phyloP scores from a whole-genome alignment of 2,797 vertebrate genomes.

The Anguilla obscura region DNA sequence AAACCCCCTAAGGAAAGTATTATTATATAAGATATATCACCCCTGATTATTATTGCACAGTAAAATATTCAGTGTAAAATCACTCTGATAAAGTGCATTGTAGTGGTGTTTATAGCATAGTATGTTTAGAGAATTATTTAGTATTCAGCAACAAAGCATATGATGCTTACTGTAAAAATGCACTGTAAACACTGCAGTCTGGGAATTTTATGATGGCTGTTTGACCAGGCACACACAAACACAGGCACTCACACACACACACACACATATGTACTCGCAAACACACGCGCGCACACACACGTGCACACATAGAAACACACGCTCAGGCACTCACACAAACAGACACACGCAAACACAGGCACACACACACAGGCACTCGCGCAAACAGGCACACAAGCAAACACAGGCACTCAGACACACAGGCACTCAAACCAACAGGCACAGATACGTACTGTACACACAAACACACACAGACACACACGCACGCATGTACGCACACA shows the following conservation, averaged over 20 bases:
- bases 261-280: not conserved
- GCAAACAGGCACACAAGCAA: constrained; percentile 21
- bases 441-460: too few species aligned
- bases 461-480: not conserved
- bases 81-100: too few species aligned
- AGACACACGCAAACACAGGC: constrained; percentile 17
- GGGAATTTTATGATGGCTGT: not conserved
- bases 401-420: too few species aligned
- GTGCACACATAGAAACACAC: not conserved
- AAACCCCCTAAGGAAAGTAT: not conserved
- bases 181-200: not conserved
- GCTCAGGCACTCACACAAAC: constrained; percentile 1
- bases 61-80: not conserved
- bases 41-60: not conserved
- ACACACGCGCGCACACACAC: not conserved
- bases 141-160: not conserved
- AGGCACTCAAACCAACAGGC: too few species aligned
- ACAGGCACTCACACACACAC: constrained; percentile 18
- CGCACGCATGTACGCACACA: constrained; percentile 20
- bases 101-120: too few species aligned
- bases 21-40: not conserved
- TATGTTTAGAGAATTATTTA: not conserved
- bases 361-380: constrained; percentile 3
- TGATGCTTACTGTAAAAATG: not conserved
- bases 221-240: not conserved